These are phyloP conservation scores for Ptilorrhoa leucosticta DNA, from an alignment of 2,113 vertebrate genomes.

Conservation along the genomic window DNA sequence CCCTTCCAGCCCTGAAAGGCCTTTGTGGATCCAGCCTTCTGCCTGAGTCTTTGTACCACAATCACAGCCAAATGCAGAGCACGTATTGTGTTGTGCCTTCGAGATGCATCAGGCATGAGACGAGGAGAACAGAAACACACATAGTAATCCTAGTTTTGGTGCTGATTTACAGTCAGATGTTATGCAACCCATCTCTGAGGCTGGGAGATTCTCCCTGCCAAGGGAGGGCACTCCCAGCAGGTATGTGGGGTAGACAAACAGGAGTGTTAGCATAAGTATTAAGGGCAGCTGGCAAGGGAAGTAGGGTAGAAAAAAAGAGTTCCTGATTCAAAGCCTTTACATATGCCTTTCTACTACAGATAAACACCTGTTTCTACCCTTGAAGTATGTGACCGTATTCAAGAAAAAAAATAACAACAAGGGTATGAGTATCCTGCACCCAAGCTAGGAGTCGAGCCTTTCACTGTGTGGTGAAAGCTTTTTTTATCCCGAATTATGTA, in stretches of 20 bases:
- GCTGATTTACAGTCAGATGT: background rate
- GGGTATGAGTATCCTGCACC: background rate
- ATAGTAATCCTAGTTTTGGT: background rate
- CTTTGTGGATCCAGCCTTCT: background rate
- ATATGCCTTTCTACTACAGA: background rate
- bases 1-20: background rate
- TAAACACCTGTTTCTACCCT: background rate
- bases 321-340: background rate
- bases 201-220: background rate
- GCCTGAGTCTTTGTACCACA: background rate
- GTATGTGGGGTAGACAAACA: conserved; percentile 5
- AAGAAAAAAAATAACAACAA: background rate
- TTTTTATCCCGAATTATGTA: background rate
- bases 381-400: rapidly evolving
- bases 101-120: background rate
- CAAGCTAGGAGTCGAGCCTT: background rate
- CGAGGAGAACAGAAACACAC: background rate
- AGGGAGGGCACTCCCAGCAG: conserved; percentile 13
- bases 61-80: background rate
- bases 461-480: background rate
- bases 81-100: rapidly evolving
- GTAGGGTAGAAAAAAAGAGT: background rate
- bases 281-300: conserved; percentile 1
- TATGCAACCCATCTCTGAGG: background rate
- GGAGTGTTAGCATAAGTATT: background rate